A percentile compares a stretch with the other conserved stretches of the same genome.
Evolutionary conservation across 1,140 invertebrate species (phyloP).

Genomic region (Macrotrachela quadricornifera): DNA sequence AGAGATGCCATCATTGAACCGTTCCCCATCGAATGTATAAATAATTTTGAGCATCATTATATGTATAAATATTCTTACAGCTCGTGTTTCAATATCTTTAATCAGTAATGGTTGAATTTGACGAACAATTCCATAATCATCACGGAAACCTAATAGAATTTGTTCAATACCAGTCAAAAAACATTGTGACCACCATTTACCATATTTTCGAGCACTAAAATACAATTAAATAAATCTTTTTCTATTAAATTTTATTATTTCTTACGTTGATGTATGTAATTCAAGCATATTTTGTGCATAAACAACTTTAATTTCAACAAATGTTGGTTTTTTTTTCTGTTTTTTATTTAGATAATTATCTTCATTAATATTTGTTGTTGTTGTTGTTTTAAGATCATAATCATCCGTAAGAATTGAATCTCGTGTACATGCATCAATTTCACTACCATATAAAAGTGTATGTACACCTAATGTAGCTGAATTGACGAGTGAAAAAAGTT

Average conservation of each 20-base stretch:
- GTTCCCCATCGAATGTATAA: too few species aligned
- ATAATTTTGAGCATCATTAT: too few species aligned
- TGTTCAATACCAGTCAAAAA: slow-evolving; percentile 43
- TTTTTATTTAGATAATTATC: slow-evolving; percentile 44
- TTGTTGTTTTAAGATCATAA: slow-evolving; percentile 8
- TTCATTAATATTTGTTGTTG: slow-evolving; percentile 16
- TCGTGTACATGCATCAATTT: slow-evolving; percentile 26
- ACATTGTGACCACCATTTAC: slow-evolving; percentile 53
- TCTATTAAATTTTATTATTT: slow-evolving; percentile 19
- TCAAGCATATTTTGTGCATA: slow-evolving; percentile 13
- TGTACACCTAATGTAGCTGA: slow-evolving; percentile 20
- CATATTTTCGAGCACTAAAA: slow-evolving; percentile 24
- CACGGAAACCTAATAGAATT: slow-evolving; percentile 45
- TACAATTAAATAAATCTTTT: neutral
- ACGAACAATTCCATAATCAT: slow-evolving; percentile 42
- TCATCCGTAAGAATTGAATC: slow-evolving; percentile 9
- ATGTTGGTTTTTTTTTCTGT: slow-evolving; percentile 36
- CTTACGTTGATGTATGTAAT: slow-evolving; percentile 18
- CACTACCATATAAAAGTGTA: slow-evolving; percentile 20
- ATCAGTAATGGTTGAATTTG: slow-evolving; percentile 7
- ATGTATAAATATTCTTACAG: too few species aligned
- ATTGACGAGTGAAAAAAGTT: slow-evolving; percentile 14
- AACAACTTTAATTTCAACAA: slow-evolving; percentile 31
- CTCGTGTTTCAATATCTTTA: too few species aligned
- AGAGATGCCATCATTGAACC: too few species aligned